Conservation (phyloP, 92 coral and sea anemone genomes). For the Epizoanthus illoricatus region DNA sequence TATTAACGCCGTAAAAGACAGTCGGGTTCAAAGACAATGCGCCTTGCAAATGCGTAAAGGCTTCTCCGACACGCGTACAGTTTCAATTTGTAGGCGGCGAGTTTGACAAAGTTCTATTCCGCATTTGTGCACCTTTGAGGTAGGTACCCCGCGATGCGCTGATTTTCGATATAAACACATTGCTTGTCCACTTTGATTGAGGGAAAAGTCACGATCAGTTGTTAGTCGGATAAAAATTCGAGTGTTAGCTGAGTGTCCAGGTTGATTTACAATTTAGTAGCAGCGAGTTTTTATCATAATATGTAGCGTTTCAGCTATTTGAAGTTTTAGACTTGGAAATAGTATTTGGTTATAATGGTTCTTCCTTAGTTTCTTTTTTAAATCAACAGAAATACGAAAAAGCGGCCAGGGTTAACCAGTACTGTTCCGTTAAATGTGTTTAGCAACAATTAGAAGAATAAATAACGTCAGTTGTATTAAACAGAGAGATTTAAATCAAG, state of each 20-base stretch:
- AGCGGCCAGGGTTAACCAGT: background rate
- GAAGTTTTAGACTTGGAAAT: background rate
- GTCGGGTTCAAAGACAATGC: conserved; percentile 9
- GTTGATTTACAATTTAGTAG: background rate
- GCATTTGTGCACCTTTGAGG: background rate
- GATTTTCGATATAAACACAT: conserved; percentile 12
- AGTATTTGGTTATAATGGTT: background rate
- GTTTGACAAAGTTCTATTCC: background rate
- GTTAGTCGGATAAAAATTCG: background rate
- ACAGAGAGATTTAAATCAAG: background rate
- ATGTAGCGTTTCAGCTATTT: too few relatives aligned
- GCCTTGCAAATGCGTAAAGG: conserved; percentile 2
- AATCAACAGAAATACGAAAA: background rate
- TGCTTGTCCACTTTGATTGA: background rate
- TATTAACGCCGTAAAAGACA: background rate
- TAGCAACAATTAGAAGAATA: background rate
- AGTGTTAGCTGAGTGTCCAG: background rate
- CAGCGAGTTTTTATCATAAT: background rate
- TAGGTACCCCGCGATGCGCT: conserved; percentile 3
- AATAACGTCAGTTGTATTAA: too few relatives aligned
- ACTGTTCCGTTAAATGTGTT: background rate
- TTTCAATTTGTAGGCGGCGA: conserved; percentile 1
- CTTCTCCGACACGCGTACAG: background rate
- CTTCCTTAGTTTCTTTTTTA: background rate
- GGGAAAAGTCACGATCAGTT: background rate